Base-by-base conservation (phyloP, 2,888 invertebrate species). In the Agrilus mali region DNA sequence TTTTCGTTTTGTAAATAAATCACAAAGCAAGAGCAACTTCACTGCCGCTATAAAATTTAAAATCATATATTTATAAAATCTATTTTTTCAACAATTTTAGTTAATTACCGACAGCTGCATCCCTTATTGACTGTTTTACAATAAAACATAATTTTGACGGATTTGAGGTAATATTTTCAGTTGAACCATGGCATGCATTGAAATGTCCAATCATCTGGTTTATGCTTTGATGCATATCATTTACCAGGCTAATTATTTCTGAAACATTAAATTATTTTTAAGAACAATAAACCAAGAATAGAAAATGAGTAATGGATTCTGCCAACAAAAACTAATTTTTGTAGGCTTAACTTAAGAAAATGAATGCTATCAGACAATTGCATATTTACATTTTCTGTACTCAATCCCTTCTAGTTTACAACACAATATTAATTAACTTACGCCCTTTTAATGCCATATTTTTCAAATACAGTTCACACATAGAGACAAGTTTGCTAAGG, bases 381-480 rank as follows among this genome's bases (percentile, higher is more conserved):
- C n/a, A n/a, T n/a, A n/a, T n/a, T n/a, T n/a, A n/a, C n/a, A n/a
- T n/a, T n/a, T n/a, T n/a, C n/a, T n/a, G n/a, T n/a, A n/a, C n/a
- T n/a, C n/a, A n/a, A n/a, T n/a, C n/a, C n/a, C n/a, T n/a, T n/a
- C n/a, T n/a, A n/a, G n/a, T n/a, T n/a, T n/a, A n/a, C n/a, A n/a
- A n/a, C n/a, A n/a, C n/a, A n/a, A n/a, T n/a, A n/a, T n/a, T n/a
- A n/a, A n/a, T n/a, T n/a, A n/a, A 59, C 74, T 69, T 67, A 80
- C 80, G 77, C 61, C 78, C 75, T 60, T 75, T 78, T 16, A 81
- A 64, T 13, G 74, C 71, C 54, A 75, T 74, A 56, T 79, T 74
- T 53, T 74, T 74, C 43, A 80, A 60, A 61, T 78, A 81, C 42
- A 73, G 69, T 52, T 72, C 69, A 57, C 79, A 78, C 48, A 75